Conservation (phyloP, 2,888 invertebrate species). For the Apoderus coryli region DNA sequence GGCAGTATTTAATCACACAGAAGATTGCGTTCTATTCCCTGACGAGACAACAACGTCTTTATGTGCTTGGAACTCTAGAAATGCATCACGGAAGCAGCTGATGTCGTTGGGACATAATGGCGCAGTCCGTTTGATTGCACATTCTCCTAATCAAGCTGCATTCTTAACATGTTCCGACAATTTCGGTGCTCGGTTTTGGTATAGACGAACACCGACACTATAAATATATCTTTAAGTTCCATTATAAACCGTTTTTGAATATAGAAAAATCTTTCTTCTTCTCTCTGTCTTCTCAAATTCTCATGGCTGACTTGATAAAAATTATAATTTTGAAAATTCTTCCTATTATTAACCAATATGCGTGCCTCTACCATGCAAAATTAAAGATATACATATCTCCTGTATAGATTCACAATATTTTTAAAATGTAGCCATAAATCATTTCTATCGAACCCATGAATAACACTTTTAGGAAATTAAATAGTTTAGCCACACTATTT, state of each 20-base stretch:
- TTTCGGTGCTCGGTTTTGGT: conserved; percentile 95
- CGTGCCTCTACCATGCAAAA: too few relatives aligned
- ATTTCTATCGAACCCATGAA: too few relatives aligned
- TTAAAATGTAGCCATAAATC: too few relatives aligned
- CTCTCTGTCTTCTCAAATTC: too few relatives aligned
- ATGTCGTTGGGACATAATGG: conserved; percentile 94
- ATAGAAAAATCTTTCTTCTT: too few relatives aligned
- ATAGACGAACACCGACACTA: conserved; percentile 59
- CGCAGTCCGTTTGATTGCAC: conserved; percentile 80
- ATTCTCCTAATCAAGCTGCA: conserved; percentile 90
- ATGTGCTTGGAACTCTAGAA: conserved; percentile 96
- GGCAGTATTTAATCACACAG: conserved; percentile 96
- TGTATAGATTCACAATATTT: too few relatives aligned
- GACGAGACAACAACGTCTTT: conserved; percentile 96
- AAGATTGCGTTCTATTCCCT: conserved; percentile 95
- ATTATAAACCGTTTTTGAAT: too few relatives aligned
- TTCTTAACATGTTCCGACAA: conserved; percentile 98
- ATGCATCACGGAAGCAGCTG: conserved; percentile 83
- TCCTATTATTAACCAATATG: too few relatives aligned
- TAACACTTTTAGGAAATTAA: too few relatives aligned
- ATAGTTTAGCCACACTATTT: too few relatives aligned
- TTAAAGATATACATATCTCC: too few relatives aligned
- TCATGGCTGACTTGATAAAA: conserved; percentile 52
- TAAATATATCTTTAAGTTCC: conserved; percentile 10
- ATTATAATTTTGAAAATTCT: too few relatives aligned